Conservation (phyloP, 2,113 vertebrate species). For the Donacobius atricapilla region DNA sequence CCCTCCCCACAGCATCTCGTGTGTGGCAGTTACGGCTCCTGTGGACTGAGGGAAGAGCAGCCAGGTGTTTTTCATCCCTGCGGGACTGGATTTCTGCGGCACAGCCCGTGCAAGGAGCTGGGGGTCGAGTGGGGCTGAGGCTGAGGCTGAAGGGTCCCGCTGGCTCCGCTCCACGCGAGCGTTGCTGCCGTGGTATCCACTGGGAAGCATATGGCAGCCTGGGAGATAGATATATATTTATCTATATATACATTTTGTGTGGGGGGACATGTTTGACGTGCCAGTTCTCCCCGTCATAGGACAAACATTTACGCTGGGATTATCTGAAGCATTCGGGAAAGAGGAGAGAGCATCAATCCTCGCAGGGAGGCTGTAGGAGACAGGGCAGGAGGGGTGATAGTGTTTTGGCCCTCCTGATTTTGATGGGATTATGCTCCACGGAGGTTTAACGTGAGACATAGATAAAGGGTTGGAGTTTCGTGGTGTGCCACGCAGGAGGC, state of each 20-base stretch:
- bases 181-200: neutral
- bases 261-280: conserved; percentile 26
- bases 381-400: rapidly evolving
- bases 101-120: neutral
- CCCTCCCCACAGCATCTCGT: neutral
- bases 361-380: neutral
- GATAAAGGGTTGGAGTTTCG: neutral
- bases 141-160: neutral
- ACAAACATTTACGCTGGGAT: neutral
- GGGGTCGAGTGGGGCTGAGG: neutral
- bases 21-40: neutral
- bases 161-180: neutral
- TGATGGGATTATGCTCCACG: rapidly evolving
- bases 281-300: conserved; percentile 31
- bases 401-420: neutral
- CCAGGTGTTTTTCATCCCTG: neutral
- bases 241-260: neutral
- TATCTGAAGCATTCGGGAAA: neutral
- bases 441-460: neutral
- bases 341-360: neutral
- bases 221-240: neutral
- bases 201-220: conserved; percentile 50
- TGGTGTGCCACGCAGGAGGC: neutral
- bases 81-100: neutral
- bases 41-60: neutral